Base-by-base conservation (phyloP, 2,797 vertebrate species). In the Podargus strigoides region DNA sequence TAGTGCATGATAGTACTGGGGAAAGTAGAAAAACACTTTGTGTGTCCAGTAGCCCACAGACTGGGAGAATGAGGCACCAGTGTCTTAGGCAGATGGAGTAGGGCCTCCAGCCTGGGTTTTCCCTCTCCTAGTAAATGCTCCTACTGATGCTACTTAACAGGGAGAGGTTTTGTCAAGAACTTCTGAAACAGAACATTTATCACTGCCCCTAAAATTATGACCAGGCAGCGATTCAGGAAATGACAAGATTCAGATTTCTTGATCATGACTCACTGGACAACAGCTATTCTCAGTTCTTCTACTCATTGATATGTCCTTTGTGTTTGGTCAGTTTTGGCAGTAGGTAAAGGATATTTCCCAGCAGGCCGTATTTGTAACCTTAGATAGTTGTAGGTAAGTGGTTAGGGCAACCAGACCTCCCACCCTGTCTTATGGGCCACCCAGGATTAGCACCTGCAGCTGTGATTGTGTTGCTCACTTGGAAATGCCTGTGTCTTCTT, bases 31-130 rank as follows among this genome's bases (percentile, higher is more conserved):
- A 70, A 63, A 41, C 12, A 41, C 15, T 37, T 47, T 55, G 23
- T 1, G 0, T 20, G n/a, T 50, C 42, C 66, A 41, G 37, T 30
- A 62, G 37, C 32, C 59, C 2, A 0, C 12, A 68, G 28, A 47
- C 20, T 69, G 24, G 26, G 7, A 63, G 17, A 16, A 4, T 34
- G 9, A 59, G 55, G 49, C 14, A 59, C 22, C 28, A 53, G 20
- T 2, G 0, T n/a, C 44, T 73, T 28, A 47, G 49, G 34, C 52
- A 80, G 37, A 63, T 15, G 9, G 28, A 89, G 9, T 15, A 60
- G 27, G 23, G 12, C 28, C 39, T 75, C 19, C 63, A 73, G n/a
- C 30, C 50, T 72, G 14, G 4, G 26, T 44, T 28, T 75, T 59
- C 12, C 8, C 13, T 14, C 22, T 37, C 34, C 8, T 49, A 36